Evolutionary conservation across 1,140 invertebrate genomes (phyloP), one percentile per base, ranked within the genome.

Genomic region (Reticulitermes speratus): DNA sequence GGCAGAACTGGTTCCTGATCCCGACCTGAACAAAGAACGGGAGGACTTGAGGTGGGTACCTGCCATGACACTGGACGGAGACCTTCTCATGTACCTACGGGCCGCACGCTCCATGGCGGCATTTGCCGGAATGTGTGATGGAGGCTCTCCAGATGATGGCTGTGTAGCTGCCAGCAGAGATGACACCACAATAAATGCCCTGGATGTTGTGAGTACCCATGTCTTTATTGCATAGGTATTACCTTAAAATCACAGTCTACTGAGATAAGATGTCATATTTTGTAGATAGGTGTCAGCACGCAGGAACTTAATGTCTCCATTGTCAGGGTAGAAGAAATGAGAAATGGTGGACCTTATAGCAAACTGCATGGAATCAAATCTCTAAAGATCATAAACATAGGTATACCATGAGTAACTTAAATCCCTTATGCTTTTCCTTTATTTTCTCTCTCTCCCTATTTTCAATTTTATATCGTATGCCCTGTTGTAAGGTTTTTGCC

Each of bases 71-170:
- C 94, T 96, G 89, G 98, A 99, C 92, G 95, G 96, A 88, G 98
- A 99, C 93, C 95, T 99, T 89, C 94, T 99, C 90, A 99, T 99
- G 97, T 99, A 98, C 92, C 94, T 99, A 89, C 94, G 98, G 90
- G 98, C 98, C 88, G 98, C 98, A 86, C 94, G 98, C 88, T 99
- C 96, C 82, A 97, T 98, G 96, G 96, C 96, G 89, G 98, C 98
- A 84, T 99, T 99, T 93, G 96, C 96, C 88, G 97, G 98, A 89
- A 99, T 99, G 97, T 99, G 98, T 95, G 98, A 99, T 93, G 98
- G 98, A 86, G 98, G 98, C 88, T 97, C 97, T 87, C 96, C 97
- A 23, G 97, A 99, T 91, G 98, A 99, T 92, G 97, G 98, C 90
- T 98, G 97, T 93, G 94, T 97, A 89, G 98, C 98, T 87, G 98